Base-by-base conservation (phyloP, 2,888 invertebrate species). In the Chironomus riparius region DNA sequence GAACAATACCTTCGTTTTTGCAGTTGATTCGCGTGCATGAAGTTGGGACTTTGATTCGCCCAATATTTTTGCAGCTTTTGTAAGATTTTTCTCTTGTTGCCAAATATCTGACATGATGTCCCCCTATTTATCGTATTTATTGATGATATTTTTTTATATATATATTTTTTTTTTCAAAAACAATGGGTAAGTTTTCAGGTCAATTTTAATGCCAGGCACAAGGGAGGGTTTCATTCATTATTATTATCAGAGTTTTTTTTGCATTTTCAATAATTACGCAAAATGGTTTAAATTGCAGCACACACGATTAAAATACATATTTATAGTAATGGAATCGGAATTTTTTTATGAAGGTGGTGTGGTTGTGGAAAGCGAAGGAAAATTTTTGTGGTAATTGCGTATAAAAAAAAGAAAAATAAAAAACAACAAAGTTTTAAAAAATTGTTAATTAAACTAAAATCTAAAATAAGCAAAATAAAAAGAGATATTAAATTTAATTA, bases 31-130 rank as follows among this genome's bases (percentile, higher is more conserved):
- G 80, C 84, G 83, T 79, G 83, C 83, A 80, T 84, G 84, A 79
- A 86, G 84, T 80, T 85, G 85, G 78, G 84, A 83, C 81, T 85
- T 85, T 81, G 82, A 83, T 81, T 85, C 85, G 81, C 86, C 86
- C 81, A 87, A 83, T 82, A 87, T 84, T 84, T 86, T 86, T 80
- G 85, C 86, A 82, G 86, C 85, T 84, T 86, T 87, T 80, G 86
- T 83, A 81, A 84, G 83, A 81, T 84, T 84, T 83, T 84, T 84
- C 83, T 84, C 84, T 83, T 84, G 84, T 82, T 84, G 83, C 84
- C 84, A 83, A 80, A 84, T 83, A 83, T 83, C 84, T 79, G 83
- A 82, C 82, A 83, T 84, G 80, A 81, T 81, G 82, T 84, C 84
- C 77, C 84, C 84, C 84, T 84, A 82, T 77, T 77, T 21, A 71